These are phyloP conservation scores for Brenthis ino DNA, from an alignment of 2,888 invertebrate species.

Conservation along the genomic window DNA sequence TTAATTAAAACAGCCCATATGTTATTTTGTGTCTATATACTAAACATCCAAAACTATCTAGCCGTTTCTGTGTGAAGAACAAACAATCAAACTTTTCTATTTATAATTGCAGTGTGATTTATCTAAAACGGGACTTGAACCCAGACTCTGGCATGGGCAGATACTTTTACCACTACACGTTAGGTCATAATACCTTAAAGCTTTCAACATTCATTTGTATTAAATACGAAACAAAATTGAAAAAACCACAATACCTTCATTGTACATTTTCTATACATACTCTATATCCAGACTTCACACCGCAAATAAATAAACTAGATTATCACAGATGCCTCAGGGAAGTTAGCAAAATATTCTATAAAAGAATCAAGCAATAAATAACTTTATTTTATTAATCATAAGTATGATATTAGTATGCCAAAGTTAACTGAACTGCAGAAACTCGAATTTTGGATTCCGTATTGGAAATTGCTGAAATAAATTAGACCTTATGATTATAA, in stretches of 20 bases:
- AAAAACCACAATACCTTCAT: conserved; percentile 30
- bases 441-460: conserved; percentile 13
- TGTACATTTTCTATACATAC: conserved; percentile 36
- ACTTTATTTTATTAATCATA: conserved; percentile 18
- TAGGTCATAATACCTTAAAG: too few species aligned
- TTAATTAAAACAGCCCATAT: too few species aligned
- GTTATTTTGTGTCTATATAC: too few species aligned
- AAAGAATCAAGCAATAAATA: conserved; percentile 19
- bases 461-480: conserved; percentile 19
- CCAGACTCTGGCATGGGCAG: too few species aligned
- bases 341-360: conserved; percentile 36
- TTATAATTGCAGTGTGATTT: too few species aligned
- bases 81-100: too few species aligned
- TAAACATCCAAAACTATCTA: too few species aligned
- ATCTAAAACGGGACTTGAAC: too few species aligned
- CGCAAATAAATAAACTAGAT: conserved; percentile 45
- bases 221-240: conserved; percentile 16
- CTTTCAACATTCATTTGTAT: conserved; percentile 7
- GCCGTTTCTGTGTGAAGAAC: too few species aligned
- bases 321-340: conserved; percentile 40
- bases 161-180: too few species aligned
- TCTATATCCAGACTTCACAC: conserved; percentile 32
- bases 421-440: conserved; percentile 13
- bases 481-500: conserved; percentile 19
- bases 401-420: conserved; percentile 26